Percentiles rank a stretch among this genome's conserved stretches.
Conservation (phyloP, 2,797 vertebrate genomes). For the Chiloscyllium punctatum region DNA sequence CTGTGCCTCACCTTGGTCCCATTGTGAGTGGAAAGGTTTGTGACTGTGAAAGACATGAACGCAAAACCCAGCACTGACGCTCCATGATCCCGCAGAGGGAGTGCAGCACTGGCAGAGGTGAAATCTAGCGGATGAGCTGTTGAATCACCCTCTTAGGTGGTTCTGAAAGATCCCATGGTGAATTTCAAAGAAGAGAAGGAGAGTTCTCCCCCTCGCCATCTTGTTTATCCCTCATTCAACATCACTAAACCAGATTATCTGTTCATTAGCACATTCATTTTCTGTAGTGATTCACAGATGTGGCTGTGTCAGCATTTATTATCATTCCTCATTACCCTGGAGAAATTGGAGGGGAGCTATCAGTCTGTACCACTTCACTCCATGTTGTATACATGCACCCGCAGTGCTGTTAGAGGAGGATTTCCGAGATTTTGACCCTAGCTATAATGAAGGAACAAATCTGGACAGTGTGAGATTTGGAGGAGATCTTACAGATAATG, state of each 20-base stretch:
- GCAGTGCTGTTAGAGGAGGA: no score
- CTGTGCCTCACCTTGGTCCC: background rate
- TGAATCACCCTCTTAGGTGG: background rate
- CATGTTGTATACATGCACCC: no score
- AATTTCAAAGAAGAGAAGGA: background rate
- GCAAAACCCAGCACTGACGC: background rate
- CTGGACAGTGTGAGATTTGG: no score
- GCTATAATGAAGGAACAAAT: no score
- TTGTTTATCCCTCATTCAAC: background rate
- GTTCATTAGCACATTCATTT: background rate
- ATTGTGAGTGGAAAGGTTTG: background rate
- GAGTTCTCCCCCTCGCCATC: background rate
- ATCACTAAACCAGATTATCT: background rate
- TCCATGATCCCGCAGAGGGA: no score
- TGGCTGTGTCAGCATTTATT: no score
- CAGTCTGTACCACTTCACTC: no score
- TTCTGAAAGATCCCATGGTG: background rate
- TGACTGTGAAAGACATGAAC: background rate
- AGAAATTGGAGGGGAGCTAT: no score
- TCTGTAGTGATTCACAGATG: no score
- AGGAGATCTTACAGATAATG: no score
- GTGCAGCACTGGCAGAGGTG: background rate
- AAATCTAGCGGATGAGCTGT: background rate
- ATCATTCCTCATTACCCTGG: no score
- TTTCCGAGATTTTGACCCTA: no score